Base-by-base conservation (phyloP, 92 coral and sea anemone genomes). In the Pocillopora meandrina region DNA sequence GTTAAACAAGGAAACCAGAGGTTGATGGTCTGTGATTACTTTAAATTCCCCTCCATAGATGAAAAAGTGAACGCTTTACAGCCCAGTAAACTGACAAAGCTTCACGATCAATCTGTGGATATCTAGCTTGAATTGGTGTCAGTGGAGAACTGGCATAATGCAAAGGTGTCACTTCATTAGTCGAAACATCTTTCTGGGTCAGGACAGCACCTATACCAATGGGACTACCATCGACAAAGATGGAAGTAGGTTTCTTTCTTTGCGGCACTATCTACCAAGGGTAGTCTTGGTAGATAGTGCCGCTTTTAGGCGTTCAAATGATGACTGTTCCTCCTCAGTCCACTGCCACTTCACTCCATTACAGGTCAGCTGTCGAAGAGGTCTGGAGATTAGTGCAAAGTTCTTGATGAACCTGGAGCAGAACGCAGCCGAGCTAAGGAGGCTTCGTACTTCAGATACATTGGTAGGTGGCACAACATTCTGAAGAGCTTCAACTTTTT, bases 131-230 rank as follows among this genome's bases (percentile, higher is more conserved):
- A 9, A 83, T 65, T 12, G 82, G 65, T 1, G 89, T 82, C 1
- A 90, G 85, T 16, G 93, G 88, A 15, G 71, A 77, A 79, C 91
- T 90, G n/a, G 89, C 91, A 52, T 87, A 90, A 16, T 83, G 70
- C 52, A 87, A 19, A 14, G 85, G 76, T 34, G 81, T 77, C 61
- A 60, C 55, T 66, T 82, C 90, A 0, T 69, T 78, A 58, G 74
- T 86, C n/a, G 72, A 69, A 3, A 64, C 62, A 74, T 87, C 89
- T 34, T 66, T 80, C 23, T 91, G 87, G 33, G 87, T 65, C 14
- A 78, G 62, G 33, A 87, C 89, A 0, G 87, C 93, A n/a, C 88
- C 90, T 19, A 77, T 69, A 61, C 84, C 90, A 18, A 90, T 68
- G 1, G 90, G 93, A 58, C 90, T 86, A 55, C 87, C 90, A 71